Base-by-base conservation (phyloP, 2,797 vertebrate genomes). In the Huso huso region DNA sequence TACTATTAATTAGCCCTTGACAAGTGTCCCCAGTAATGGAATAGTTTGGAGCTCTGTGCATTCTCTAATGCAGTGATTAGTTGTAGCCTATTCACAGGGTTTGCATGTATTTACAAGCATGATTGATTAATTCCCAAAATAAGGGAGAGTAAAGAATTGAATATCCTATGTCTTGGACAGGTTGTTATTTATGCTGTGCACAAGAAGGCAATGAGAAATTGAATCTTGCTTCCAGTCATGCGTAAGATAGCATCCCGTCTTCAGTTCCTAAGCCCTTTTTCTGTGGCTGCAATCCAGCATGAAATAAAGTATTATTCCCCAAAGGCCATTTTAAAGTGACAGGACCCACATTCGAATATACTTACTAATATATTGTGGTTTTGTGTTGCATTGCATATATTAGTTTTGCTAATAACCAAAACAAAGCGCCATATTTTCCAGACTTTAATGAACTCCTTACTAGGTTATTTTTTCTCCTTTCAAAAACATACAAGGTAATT, bases 1-100 rank as follows among this genome's bases (percentile, higher is more conserved):
- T 11, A 67, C 68, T 57, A 37, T 50, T 72, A 70, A 73, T 76
- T 69, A 65, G 67, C 64, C 70, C 67, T 63, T 64, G 59, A 61
- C 61, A 71, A 68, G 68, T 68, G 61, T 76, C 64, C 51, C 60
- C 6, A 64, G 64, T 62, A 62, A 51, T 61, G 49, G 62, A 67
- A 52, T 62, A 66, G 60, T 62, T 12, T 49, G 49, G 8, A 68
- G 67, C 59, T 37, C 49, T 60, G 52, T 61, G 64, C 67, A 48
- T 37, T 64, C 57, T 48, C 58, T 69, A 52, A 62, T 61, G 61
- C 63, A 18, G 66, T 65, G 69, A 74, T 66, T 58, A 72, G 70
- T 68, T 37, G 23, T 37, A 37, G 68, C 50, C 62, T 66, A 61
- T 55, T 70, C 65, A 51, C 18, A 51, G 59, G 58, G 10, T 13